Base-by-base conservation (phyloP, 2,888 invertebrate genomes). In the Argyresthia albistria region DNA sequence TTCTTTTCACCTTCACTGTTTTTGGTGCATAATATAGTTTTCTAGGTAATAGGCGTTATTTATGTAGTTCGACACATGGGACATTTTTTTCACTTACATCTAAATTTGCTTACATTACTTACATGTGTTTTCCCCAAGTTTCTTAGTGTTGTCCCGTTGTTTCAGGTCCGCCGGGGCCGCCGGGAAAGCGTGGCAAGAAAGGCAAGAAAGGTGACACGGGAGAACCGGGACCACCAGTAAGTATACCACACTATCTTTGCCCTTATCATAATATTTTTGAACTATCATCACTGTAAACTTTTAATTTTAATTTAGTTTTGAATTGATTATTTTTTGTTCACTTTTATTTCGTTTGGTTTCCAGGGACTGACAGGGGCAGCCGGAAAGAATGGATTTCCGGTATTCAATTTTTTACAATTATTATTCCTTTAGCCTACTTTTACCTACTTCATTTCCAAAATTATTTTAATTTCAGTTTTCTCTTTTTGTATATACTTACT, bases 381-480 rank as follows among this genome's bases (percentile, higher is more conserved):
- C 66, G 95, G 95, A 80, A 95, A 94, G 89, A 95, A 94, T 81
- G 95, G 95, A 89, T 95, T 95, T 91, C 95, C 95, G 93, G 95
- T 95, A 92, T 88, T 87, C 15, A 83, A 60, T 64, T 88, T 83
- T 84, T 25, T 25, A 25, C 76, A 82, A 80, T 83, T 82, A 64
- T 58, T 60, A 68, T 76, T 79, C 80, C 73, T 59, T 55, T 60
- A 56, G 56, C 52, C 61, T 25, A 4, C 6, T 60, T 88, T 88
- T 80, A 77, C 80, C 77, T 82, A 79, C 78, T 75, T 45, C 55
- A 52, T 70, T 77, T 76, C 77, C 68, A 16, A 25, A 25, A 25
- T 25, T 4, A 25, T 53, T 52, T 15, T 54, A 9, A 42, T 56
- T 45, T 43, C 25, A n/a, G 45, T 45, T 43, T 25, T 35, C 35